These are phyloP conservation scores for Dilophus febrilis DNA, from an alignment of 2,888 invertebrate species.

Conservation along the genomic window DNA sequence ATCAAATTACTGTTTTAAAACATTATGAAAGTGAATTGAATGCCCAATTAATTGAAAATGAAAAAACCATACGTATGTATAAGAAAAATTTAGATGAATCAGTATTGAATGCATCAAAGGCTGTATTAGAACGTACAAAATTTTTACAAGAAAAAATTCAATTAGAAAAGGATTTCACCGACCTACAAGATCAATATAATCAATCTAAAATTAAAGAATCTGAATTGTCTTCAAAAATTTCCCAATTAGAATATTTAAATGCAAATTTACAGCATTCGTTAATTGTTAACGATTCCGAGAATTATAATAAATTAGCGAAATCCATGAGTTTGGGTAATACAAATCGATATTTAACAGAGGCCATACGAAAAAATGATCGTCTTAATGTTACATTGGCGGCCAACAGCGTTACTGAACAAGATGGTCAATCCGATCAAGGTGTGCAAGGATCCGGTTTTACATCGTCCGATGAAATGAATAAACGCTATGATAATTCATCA, in stretches of 20 bases:
- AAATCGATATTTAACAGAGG: no score
- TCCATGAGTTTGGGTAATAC: slow-evolving; percentile 2
- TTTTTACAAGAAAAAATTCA: slow-evolving; percentile 50
- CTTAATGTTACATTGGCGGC: no score
- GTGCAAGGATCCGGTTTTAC: slow-evolving; percentile 30
- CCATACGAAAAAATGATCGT: no score
- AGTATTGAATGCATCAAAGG: slow-evolving; percentile 55
- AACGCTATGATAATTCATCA: slow-evolving; percentile 38
- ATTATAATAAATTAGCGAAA: not conserved
- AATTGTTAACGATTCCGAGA: not conserved
- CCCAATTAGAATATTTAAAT: slow-evolving; percentile 22
- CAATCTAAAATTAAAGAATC: slow-evolving; percentile 27
- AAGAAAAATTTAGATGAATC: slow-evolving; percentile 52
- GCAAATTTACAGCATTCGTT: slow-evolving; percentile 23
- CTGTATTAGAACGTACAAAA: slow-evolving; percentile 54
- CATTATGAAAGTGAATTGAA: slow-evolving; percentile 30
- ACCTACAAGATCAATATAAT: slow-evolving; percentile 35
- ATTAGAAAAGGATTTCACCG: slow-evolving; percentile 45
- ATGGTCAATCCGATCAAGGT: not conserved
- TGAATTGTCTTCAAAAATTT: slow-evolving; percentile 17
- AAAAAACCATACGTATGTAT: slow-evolving; percentile 38
- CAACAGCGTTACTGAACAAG: no score
- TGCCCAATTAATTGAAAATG: slow-evolving; percentile 22
- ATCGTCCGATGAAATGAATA: slow-evolving; percentile 29
- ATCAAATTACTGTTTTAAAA: slow-evolving; percentile 22